Conservation (phyloP, 2,888 invertebrate genomes). For the Drosophila differens region DNA sequence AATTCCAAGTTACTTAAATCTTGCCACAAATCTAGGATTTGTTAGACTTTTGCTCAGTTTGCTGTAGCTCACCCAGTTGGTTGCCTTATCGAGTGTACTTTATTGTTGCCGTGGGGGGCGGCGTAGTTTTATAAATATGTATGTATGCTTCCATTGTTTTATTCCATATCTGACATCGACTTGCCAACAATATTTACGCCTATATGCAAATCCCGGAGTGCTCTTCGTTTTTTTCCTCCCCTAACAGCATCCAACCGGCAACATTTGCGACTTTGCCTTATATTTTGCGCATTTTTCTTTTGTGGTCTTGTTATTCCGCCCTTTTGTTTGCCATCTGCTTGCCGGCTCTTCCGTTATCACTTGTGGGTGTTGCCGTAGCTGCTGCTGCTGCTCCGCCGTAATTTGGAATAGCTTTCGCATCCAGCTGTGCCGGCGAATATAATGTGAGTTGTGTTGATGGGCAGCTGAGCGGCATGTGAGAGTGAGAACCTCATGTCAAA, state of each 20-base stretch:
- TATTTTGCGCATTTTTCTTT: slow-evolving; percentile 26
- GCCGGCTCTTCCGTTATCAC: slow-evolving; percentile 34
- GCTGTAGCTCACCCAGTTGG: background rate
- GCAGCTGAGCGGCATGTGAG: slow-evolving; percentile 32
- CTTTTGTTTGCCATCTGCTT: slow-evolving; percentile 49
- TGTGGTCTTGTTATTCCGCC: slow-evolving; percentile 39
- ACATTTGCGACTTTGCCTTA: slow-evolving; percentile 40
- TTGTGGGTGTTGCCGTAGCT: slow-evolving; percentile 12
- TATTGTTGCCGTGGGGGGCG: slow-evolving; percentile 18
- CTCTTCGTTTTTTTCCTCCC: background rate
- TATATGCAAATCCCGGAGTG: slow-evolving; percentile 64
- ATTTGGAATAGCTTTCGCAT: slow-evolving; percentile 37
- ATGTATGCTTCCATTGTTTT: slow-evolving; percentile 12
- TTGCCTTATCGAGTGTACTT: slow-evolving; percentile 36
- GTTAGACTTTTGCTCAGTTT: background rate
- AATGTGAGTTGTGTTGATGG: slow-evolving; percentile 29
- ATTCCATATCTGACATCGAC: slow-evolving; percentile 37
- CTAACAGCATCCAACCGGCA: slow-evolving; percentile 35
- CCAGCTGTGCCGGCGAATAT: background rate
- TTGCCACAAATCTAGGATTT: background rate
- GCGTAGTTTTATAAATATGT: slow-evolving; percentile 8
- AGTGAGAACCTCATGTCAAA: slow-evolving; percentile 35
- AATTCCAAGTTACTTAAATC: background rate
- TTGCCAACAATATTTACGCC: slow-evolving; percentile 44
- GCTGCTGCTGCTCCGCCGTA: slow-evolving; percentile 24